Base-by-base conservation (phyloP, 2,113 vertebrate genomes). In the Aviceda subcristata region DNA sequence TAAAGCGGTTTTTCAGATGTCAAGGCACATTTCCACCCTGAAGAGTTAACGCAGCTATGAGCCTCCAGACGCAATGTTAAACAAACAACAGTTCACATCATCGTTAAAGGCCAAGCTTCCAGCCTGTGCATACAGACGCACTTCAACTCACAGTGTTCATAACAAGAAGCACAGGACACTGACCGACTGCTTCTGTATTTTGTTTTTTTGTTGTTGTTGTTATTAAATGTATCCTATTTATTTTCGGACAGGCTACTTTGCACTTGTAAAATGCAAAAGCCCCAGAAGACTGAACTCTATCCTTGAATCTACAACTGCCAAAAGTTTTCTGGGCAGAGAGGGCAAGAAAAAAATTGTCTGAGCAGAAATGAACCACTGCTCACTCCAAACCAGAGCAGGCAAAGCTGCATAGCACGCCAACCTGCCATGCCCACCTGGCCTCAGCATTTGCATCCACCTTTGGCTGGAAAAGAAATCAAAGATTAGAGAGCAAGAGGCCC, bases 61-160 rank as follows among this genome's bases (percentile, higher is more conserved):
- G 56, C 64, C 50, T 71, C 77, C 77, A 11, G 3, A 11, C 1
- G 3, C n/a, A 12, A 5, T 1, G 26, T 24, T 29, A 14, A 32
- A 29, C n/a, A 15, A 39, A n/a, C 29, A 46, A 4, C 11, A 18
- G 29, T 9, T 55, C 36, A 4, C 46, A 36, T 1, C 46, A 16
- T 22, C 53, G 3, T 2, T 19, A 9, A 27, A 56, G 63, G 63
- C 53, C 67, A 30, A 55, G 41, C 66, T 69, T 13, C 39, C 57
- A 88, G 34, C 3, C 1, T 6, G 19, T 12, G 41, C 46, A 10
- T 1, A 5, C 20, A 29, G 34, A 69, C n/a, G 10, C 27, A 2
- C 63, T 38, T 39, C 34, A 36, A 11, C 36, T 30, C 45, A 17
- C 32, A 7, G 14, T 0, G 29, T 60, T 12, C 51, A 0, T 0